Percentiles rank a stretch among this genome's conserved stretches.
Conservation (phyloP, 2,888 invertebrate genomes). For the Ophion ellenae region DNA sequence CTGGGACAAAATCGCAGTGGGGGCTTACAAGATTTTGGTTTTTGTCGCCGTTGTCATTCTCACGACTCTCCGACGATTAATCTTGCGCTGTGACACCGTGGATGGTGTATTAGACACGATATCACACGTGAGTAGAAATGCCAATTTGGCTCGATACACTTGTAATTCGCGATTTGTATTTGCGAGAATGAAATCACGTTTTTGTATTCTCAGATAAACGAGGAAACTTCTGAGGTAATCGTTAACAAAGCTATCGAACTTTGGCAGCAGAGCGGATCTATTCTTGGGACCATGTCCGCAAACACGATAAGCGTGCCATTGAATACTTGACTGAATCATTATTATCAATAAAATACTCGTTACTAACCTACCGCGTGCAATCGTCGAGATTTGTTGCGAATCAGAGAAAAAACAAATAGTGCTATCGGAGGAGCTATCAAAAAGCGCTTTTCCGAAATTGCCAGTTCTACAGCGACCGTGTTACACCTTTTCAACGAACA, state of each 20-base stretch:
- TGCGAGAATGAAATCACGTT: constrained; percentile 47
- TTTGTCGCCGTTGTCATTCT: constrained; percentile 91
- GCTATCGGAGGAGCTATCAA: neutral
- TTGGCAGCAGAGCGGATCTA: constrained; percentile 92
- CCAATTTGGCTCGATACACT: neutral
- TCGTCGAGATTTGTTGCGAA: constrained; percentile 32
- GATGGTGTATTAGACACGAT: constrained; percentile 88
- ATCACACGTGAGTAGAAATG: constrained; percentile 86
- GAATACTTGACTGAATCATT: constrained; percentile 64
- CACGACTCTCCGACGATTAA: constrained; percentile 88
- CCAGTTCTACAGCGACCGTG: neutral
- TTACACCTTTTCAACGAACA: neutral
- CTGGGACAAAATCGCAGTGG: constrained; percentile 95
- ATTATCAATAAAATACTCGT: constrained; percentile 49
- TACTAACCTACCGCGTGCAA: constrained; percentile 4
- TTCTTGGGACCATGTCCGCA: constrained; percentile 79
- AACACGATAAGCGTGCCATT: constrained; percentile 68
- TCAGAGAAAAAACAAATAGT: neutral
- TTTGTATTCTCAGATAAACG: constrained; percentile 86
- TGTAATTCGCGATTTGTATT: neutral
- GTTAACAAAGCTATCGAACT: constrained; percentile 94
- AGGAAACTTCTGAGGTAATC: constrained; percentile 92
- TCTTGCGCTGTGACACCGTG: constrained; percentile 87
- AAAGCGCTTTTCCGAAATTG: neutral
- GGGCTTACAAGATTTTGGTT: constrained; percentile 92